Base-by-base conservation (phyloP, 2,113 vertebrate species). In the Syrmaticus mikado region DNA sequence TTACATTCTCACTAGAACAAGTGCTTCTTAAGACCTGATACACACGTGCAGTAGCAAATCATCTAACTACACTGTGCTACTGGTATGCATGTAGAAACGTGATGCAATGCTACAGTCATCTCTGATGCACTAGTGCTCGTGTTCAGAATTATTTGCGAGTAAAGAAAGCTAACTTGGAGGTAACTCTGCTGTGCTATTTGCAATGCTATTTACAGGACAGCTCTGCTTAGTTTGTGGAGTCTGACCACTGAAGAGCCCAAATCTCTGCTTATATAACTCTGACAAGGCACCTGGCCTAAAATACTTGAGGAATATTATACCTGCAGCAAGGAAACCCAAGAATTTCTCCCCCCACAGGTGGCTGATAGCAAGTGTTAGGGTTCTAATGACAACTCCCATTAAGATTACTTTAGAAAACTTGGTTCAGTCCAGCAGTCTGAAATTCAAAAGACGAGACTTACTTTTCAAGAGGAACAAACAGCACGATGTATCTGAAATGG, bases 311-410 rank as follows among this genome's bases (percentile, higher is more conserved):
- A 13, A 14, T 84, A 32, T 64, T 57, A 30, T 4, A 72, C 11
- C 34, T 65, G 7, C 48, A 93, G n/a, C 32, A 87, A 62, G 28
- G 11, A 85, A 76, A 22, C 1, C 13, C 36, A 53, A n/a, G 7
- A 81, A 46, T 0, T 3, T 8, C 8, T 3, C 2, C 13, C 8
- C 16, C 1, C 12, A n/a, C 4, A 25, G 24, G 5, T 55, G 20
- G n/a, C 12, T 53, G 57, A 12, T 10, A 38, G 3, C 30, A 19
- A 20, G 18, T 7, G 4, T 10, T 4, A 36, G 6, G 8, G 28
- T 50, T 92, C 77, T 75, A 50, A 67, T 16, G 2, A 40, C 72
- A 87, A 38, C 3, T 43, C 6, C 21, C 46, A 82, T n/a, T 68
- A 61, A 71, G 75, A 57, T 22, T 68, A 5, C 30, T 83, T 64